Evolutionary conservation across 1,140 invertebrate genomes (phyloP), one percentile per base, ranked within the genome.

Genomic region (Apis laboriosa): DNA sequence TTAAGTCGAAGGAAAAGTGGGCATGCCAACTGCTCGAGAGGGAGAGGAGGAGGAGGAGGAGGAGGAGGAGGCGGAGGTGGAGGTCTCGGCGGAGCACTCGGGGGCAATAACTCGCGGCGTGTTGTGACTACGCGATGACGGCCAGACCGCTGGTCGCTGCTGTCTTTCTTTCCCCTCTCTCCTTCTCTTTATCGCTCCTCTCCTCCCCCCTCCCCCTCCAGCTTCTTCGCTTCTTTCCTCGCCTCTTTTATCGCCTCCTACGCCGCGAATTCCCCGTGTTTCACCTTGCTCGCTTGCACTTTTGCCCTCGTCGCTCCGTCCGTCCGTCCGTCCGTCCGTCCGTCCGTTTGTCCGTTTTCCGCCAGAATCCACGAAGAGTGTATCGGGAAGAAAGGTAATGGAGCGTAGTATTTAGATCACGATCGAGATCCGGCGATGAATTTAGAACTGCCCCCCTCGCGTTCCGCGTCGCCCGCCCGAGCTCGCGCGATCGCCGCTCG

Each of bases 131-230:
- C 90, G 86, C 86, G 84, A 88, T 86, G 89, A 90, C 89, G 83
- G 85, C 90, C 89, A 91, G 91, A 92, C 90, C 90, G 90, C 90
- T 91, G 89, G 90, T 92, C 90, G 90, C 90, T 88, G 71, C 70
- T 84, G 74, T 80, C 63, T 81, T 82, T 55, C 34, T 58, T 56
- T 11, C 61, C 61, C 61, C 63, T 73, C 53, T 68, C 24, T 81
- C 55, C 34, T 12, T 43, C 66, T 66, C 58, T 28, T 55, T 9
- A 17, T 12, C 66, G 24, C 68, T 51, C 60, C 49, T 34, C 63
- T 24, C 55, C 56, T 21, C n/a, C 55, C 8, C 13, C 34, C n/a
- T 53, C 43, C 17, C 5, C 64, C 21, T 74, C 80, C 60, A n/a
- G 51, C 21, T 64, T 63, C 8, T 55, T 24, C n/a, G 19, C 0